These are phyloP conservation scores for Spheniscus humboldti DNA, from an alignment of 2,797 vertebrate species.

Conservation along the genomic window DNA sequence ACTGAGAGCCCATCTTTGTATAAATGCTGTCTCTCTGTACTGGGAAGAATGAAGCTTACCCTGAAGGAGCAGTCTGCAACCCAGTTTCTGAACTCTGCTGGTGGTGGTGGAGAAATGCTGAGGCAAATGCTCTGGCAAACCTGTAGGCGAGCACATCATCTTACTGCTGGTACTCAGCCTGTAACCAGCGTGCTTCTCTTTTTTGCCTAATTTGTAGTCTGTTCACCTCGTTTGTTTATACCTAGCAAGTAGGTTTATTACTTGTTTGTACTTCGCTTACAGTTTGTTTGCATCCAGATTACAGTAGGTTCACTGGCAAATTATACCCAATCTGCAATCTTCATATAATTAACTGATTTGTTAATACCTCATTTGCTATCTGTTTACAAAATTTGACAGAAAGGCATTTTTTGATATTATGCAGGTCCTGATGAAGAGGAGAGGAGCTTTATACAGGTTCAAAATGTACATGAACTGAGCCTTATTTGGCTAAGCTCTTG, in stretches of 20 bases:
- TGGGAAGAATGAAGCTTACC: not conserved
- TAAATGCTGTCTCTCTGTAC: not conserved
- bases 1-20: not conserved
- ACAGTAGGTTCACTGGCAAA: not conserved
- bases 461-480: not conserved
- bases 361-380: not conserved
- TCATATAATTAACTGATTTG: constrained; percentile 9
- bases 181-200: not conserved
- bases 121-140: rapidly evolving
- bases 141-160: rapidly evolving
- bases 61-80: not conserved
- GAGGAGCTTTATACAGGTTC: not conserved
- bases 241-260: not conserved
- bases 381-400: not conserved
- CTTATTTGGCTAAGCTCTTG: constrained; percentile 1
- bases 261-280: constrained; percentile 17
- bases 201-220: constrained; percentile 5
- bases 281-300: constrained; percentile 29
- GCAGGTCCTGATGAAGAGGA: not conserved
- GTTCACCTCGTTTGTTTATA: constrained; percentile 10
- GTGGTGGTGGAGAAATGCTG: not conserved
- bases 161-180: not conserved
- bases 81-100: not conserved
- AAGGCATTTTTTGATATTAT: not conserved
- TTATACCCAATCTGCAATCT: not conserved